Conservation (phyloP, 2,888 invertebrate genomes). For the Mongoloraphidia duomilia region DNA sequence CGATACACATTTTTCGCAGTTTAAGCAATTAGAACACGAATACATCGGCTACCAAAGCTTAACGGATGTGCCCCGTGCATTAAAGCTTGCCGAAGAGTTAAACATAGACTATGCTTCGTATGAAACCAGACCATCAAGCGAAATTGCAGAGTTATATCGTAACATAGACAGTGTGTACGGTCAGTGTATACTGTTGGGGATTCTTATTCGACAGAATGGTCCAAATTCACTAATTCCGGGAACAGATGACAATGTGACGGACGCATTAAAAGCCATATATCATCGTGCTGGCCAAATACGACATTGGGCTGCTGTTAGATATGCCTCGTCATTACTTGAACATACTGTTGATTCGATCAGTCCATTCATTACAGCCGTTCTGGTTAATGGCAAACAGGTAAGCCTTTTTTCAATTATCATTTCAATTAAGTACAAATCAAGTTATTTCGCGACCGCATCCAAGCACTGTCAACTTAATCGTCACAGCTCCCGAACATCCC, state of each 20-base stretch:
- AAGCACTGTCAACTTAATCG: too few relatives aligned
- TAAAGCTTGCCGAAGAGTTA: conserved; percentile 55
- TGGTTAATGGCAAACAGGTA: conserved; percentile 96
- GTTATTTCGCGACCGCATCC: too few relatives aligned
- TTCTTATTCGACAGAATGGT: conserved; percentile 69
- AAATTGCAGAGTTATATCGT: conserved; percentile 58
- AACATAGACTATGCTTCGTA: conserved; percentile 22
- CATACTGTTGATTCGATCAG: conserved; percentile 97
- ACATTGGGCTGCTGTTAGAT: conserved; percentile 87
- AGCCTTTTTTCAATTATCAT: neutral
- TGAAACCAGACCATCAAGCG: conserved; percentile 49
- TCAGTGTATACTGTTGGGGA: conserved; percentile 71
- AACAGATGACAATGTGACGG: conserved; percentile 42
- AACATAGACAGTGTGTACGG: conserved; percentile 59
- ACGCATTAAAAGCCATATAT: conserved; percentile 58
- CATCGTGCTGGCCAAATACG: conserved; percentile 72
- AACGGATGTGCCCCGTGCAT: conserved; percentile 80
- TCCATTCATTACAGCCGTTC: conserved; percentile 93
- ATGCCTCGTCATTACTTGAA: conserved; percentile 83
- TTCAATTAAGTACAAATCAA: too few relatives aligned
- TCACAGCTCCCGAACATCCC: too few relatives aligned
- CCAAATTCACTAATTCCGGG: conserved; percentile 55
- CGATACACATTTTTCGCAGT: conserved; percentile 59
- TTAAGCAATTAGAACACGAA: conserved; percentile 79
- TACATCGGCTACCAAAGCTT: conserved; percentile 91